A percentile compares a stretch with the other conserved stretches of the same genome.
Conservation (phyloP, 1,140 invertebrate genomes). For the Tribolium castaneum region DNA sequence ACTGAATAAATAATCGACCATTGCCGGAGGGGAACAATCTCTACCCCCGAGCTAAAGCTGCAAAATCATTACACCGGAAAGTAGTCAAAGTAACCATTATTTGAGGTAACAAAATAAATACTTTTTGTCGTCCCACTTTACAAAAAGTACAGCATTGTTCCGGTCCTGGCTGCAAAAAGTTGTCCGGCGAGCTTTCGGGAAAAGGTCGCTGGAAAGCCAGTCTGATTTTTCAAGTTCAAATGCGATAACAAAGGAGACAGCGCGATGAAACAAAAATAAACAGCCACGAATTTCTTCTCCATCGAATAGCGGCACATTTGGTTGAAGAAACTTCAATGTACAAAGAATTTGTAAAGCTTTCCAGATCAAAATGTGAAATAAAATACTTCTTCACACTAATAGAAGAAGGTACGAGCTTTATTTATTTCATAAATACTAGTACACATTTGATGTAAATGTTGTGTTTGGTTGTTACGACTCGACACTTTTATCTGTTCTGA, state of each 20-base stretch:
- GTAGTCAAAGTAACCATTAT: background rate
- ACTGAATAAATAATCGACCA: slow-evolving; percentile 22
- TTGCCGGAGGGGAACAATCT: slow-evolving; percentile 4
- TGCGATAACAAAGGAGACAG: background rate
- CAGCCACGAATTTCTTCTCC: background rate
- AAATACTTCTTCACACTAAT: too few relatives aligned
- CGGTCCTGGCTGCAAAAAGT: background rate
- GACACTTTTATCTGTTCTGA: too few relatives aligned
- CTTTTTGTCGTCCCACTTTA: background rate
- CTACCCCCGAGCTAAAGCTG: background rate
- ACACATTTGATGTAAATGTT: too few relatives aligned
- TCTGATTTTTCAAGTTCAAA: background rate
- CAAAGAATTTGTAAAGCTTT: too few relatives aligned
- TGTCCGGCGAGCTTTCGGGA: background rate
- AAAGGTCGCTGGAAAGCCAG: background rate
- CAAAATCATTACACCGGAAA: slow-evolving; percentile 3
- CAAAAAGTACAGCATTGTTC: background rate
- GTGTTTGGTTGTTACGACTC: too few relatives aligned
- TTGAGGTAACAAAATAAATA: background rate
- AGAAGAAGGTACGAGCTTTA: too few relatives aligned
- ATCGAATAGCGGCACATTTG: too few relatives aligned
- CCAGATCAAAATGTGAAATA: too few relatives aligned
- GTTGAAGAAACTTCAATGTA: too few relatives aligned
- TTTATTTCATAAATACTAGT: too few relatives aligned
- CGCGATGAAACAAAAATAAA: background rate